A percentile compares a stretch with the other conserved stretches of the same genome.
Evolutionary conservation across 2,113 vertebrate genomes (phyloP).

Genomic region (Microtus oregoni): DNA sequence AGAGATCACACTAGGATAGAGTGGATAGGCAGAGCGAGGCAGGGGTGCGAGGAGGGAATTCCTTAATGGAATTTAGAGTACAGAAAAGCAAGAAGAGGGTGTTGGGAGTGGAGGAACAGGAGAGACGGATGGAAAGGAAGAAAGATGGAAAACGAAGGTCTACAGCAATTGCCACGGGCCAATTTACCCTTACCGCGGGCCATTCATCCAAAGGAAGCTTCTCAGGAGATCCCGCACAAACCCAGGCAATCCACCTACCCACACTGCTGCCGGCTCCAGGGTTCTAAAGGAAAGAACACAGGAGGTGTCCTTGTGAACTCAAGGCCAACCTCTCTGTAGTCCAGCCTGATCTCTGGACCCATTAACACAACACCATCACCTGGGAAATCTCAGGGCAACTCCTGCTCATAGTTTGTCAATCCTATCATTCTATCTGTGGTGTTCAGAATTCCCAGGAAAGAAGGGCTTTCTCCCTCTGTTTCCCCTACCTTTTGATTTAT

Average conservation of each 20-base stretch:
- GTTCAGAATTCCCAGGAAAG: conserved; percentile 1
- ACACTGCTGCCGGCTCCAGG: background rate
- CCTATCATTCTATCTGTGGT: background rate
- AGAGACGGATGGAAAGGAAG: background rate
- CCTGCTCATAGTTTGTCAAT: background rate
- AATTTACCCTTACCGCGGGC: too few relatives aligned
- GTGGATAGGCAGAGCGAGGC: background rate
- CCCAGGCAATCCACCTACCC: background rate
- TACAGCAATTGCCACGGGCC: background rate
- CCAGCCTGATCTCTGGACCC: background rate
- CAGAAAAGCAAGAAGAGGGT: background rate
- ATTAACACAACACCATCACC: rapidly evolving
- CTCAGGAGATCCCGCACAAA: background rate
- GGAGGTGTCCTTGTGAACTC: too few relatives aligned
- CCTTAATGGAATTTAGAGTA: too few relatives aligned
- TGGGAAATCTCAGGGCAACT: background rate
- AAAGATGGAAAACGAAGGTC: background rate
- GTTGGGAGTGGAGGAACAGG: too few relatives aligned
- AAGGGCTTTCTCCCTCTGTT: background rate
- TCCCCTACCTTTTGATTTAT: background rate
- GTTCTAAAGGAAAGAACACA: background rate
- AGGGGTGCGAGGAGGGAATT: background rate
- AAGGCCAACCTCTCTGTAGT: background rate
- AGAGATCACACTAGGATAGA: background rate
- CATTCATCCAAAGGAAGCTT: background rate